phyloP scores from a whole-genome alignment of 2,113 vertebrate genomes.

The Cercopithecus mona region DNA sequence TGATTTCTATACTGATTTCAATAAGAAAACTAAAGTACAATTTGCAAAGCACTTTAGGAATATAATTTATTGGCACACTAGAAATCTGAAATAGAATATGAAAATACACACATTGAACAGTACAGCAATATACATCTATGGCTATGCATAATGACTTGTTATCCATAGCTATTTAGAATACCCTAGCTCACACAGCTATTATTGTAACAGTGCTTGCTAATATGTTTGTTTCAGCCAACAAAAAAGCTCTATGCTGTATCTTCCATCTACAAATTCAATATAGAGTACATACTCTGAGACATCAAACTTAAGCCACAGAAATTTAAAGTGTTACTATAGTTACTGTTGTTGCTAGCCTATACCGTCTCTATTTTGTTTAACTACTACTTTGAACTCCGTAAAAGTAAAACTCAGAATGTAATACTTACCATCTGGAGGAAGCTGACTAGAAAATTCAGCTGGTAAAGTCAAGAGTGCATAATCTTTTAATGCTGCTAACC shows the following conservation, averaged over 20 bases:
- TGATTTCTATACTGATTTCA: neutral
- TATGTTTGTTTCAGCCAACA: slow-evolving; percentile 3
- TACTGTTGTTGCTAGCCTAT: neutral
- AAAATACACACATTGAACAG: neutral
- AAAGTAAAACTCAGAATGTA: neutral
- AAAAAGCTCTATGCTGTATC: neutral
- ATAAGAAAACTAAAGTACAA: neutral
- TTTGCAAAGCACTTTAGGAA: neutral
- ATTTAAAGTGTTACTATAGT: neutral
- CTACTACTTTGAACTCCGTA: neutral
- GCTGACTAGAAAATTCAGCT: slow-evolving; percentile 97
- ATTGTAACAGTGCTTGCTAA: neutral
- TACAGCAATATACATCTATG: neutral
- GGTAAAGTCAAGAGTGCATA: slow-evolving; percentile 97
- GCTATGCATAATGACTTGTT: neutral
- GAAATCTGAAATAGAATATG: neutral
- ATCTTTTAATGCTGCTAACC: slow-evolving; percentile 96
- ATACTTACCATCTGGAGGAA: slow-evolving; percentile 95
- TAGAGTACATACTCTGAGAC: neutral
- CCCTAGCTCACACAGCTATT: neutral
- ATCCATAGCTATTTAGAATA: neutral
- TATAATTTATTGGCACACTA: neutral
- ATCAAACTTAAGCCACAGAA: neutral
- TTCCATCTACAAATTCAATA: slow-evolving; percentile 29
- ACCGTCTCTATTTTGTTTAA: slow-evolving; percentile 17